Evolutionary conservation across 2,888 invertebrate genomes (phyloP).

Genomic region (Atrina japonica): DNA sequence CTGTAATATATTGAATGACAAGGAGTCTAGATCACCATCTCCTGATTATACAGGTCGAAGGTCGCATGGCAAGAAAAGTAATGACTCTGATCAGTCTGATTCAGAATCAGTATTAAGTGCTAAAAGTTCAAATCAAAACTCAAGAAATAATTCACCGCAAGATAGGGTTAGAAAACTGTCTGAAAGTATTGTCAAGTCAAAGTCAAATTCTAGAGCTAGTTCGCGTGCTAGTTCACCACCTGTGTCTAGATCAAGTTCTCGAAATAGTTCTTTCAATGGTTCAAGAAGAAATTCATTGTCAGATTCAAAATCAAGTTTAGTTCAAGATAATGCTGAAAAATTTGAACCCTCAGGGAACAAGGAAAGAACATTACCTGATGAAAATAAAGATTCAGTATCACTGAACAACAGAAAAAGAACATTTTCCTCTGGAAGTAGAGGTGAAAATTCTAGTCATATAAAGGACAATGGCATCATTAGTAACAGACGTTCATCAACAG

Average conservation of each 20-base stretch:
- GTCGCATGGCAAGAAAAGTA: not conserved
- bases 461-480: no score
- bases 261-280: conserved; percentile 11
- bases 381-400: conserved; percentile 4
- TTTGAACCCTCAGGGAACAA: no score
- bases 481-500: no score
- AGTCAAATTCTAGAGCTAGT: conserved; percentile 14
- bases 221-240: conserved; percentile 9
- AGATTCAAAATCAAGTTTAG: conserved; percentile 4
- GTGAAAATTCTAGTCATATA: no score
- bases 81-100: not conserved
- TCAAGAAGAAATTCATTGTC: conserved; percentile 22
- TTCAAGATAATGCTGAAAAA: conserved; percentile 7
- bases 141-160: no score
- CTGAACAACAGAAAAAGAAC: not conserved
- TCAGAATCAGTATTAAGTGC: conserved; percentile 11
- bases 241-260: conserved; percentile 18
- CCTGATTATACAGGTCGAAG: conserved; percentile 22
- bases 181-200: conserved; percentile 10
- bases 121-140: not conserved
- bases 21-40: conserved; percentile 15
- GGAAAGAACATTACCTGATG: not conserved
- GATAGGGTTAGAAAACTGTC: no score
- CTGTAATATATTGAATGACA: conserved; percentile 2
- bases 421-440: no score